Evolutionary conservation across 2,113 vertebrate genomes (phyloP).

Genomic region (Protobothrops mucrosquamatus): DNA sequence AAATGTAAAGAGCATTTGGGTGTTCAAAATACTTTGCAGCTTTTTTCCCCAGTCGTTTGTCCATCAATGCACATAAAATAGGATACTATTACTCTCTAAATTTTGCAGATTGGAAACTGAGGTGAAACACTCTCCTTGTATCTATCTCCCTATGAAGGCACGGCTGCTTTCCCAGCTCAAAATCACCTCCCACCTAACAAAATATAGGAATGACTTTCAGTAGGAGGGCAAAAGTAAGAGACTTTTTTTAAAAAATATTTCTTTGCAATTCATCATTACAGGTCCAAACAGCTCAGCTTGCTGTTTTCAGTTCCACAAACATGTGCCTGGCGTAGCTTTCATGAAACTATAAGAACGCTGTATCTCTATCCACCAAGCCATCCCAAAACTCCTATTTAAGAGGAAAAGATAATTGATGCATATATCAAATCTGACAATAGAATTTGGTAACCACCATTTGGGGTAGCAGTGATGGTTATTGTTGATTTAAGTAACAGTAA

Average conservation of each 20-base stretch:
- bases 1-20: background rate
- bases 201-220: background rate
- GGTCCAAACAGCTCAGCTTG: background rate
- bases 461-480: background rate
- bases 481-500: background rate
- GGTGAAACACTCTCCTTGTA: background rate
- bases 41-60: too few relatives aligned
- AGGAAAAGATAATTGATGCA: background rate
- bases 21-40: background rate
- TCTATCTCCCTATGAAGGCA: background rate
- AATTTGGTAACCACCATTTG: background rate
- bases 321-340: background rate
- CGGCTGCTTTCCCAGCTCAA: background rate
- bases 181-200: background rate
- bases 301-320: background rate
- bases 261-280: background rate
- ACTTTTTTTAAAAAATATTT: background rate
- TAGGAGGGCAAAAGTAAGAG: too few relatives aligned
- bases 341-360: background rate
- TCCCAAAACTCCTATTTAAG: background rate
- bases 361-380: background rate
- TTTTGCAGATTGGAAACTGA: background rate
- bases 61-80: background rate
- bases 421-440: background rate
- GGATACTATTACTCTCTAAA: background rate